These are phyloP conservation scores for Petrocephalus sullivani DNA, from an alignment of 2,797 vertebrate genomes.

Conservation along the genomic window DNA sequence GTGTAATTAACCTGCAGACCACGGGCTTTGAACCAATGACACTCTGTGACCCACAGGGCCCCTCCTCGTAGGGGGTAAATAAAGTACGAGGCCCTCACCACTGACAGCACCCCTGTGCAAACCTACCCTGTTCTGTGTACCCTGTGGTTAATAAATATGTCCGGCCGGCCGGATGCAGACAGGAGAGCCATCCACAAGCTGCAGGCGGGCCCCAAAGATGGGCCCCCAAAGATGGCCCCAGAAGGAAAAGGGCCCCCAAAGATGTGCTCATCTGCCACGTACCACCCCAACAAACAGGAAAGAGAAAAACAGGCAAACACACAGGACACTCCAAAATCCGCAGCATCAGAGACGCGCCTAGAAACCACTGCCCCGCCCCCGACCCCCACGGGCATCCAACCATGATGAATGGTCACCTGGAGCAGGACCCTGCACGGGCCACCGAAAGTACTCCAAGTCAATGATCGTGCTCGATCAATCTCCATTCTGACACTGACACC, in stretches of 20 bases:
- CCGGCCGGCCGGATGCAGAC: neutral
- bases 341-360: slow-evolving; percentile 44
- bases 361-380: slow-evolving; percentile 61
- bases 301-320: neutral
- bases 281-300: neutral
- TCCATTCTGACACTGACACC: slow-evolving; percentile 59
- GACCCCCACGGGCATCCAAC: slow-evolving; percentile 68
- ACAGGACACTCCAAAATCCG: neutral
- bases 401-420: slow-evolving; percentile 76
- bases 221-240: neutral
- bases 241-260: neutral
- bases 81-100: neutral
- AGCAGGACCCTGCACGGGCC: slow-evolving; percentile 52
- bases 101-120: neutral
- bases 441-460: slow-evolving; percentile 65
- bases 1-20: neutral
- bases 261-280: neutral
- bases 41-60: neutral
- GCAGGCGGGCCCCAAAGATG: neutral
- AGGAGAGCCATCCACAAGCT: neutral
- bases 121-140: neutral
- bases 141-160: neutral
- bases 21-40: neutral
- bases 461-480: slow-evolving; percentile 65
- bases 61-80: neutral